These are phyloP conservation scores for Fistularia commersonii DNA, from an alignment of 2,797 vertebrate genomes.

Conservation along the genomic window DNA sequence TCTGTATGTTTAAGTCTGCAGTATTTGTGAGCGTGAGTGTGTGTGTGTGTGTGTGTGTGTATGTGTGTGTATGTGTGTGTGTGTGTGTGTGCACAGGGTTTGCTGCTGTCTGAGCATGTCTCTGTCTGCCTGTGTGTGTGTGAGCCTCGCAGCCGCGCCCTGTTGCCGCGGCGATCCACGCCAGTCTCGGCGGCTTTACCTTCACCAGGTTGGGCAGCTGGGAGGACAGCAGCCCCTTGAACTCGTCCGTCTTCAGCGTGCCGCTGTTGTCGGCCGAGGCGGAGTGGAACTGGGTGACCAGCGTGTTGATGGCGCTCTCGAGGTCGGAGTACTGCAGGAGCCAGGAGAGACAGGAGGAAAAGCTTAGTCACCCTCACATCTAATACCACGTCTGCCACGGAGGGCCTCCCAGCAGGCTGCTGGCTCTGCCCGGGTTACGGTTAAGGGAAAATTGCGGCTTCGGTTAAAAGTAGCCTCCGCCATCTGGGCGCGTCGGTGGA, in stretches of 20 bases:
- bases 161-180: background rate
- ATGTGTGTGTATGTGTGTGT: constrained; percentile 1
- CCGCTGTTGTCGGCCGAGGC: constrained; percentile 64
- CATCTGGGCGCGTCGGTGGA: background rate
- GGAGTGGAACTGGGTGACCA: constrained; percentile 76
- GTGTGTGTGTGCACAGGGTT: background rate
- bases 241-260: constrained; percentile 71
- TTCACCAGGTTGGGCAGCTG: constrained; percentile 70
- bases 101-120: constrained; percentile 7
- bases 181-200: constrained; percentile 45
- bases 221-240: constrained; percentile 70
- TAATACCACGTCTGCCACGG: background rate
- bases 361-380: background rate
- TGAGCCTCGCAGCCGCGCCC: constrained; percentile 35
- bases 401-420: background rate
- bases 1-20: no score
- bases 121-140: constrained; percentile 6
- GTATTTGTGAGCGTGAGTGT: background rate
- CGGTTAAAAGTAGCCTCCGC: background rate
- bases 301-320: constrained; percentile 73
- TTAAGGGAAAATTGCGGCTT: background rate
- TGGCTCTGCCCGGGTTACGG: background rate
- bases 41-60: background rate
- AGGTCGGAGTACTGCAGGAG: constrained; percentile 66
- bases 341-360: background rate